phyloP scores from a whole-genome alignment of 2,888 invertebrate species.

The Dicyrtoma fusca region DNA sequence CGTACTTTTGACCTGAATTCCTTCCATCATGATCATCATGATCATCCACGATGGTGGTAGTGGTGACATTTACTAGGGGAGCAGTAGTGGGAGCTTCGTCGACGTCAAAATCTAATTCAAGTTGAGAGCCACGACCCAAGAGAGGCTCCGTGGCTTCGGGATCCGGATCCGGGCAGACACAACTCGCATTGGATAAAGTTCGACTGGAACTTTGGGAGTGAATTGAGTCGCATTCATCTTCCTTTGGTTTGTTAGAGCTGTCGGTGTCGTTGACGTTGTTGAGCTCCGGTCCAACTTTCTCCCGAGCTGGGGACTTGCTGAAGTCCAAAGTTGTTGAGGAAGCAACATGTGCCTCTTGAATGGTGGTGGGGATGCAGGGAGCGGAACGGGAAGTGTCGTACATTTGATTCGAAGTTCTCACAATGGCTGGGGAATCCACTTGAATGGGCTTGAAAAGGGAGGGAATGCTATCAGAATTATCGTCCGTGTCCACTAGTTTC shows the following conservation, averaged over 20 bases:
- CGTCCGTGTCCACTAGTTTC: conserved; percentile 14
- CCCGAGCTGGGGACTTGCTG: background rate
- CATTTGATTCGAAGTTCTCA: conserved; percentile 8
- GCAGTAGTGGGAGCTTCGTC: background rate
- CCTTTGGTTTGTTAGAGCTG: conserved; percentile 17
- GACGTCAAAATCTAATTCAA: conserved; percentile 16
- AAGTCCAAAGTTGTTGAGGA: conserved; percentile 25
- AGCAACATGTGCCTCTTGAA: conserved; percentile 26
- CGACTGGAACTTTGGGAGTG: conserved; percentile 51
- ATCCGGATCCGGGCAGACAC: conserved; percentile 41
- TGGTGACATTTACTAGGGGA: too few species aligned
- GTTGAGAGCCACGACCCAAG: conserved; percentile 36
- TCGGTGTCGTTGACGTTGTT: too few species aligned
- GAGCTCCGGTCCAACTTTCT: too few species aligned
- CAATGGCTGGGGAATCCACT: conserved; percentile 52
- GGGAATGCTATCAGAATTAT: conserved; percentile 45
- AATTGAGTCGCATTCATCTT: conserved; percentile 43
- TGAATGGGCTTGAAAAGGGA: conserved; percentile 53
- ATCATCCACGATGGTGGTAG: too few species aligned
- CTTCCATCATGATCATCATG: background rate
- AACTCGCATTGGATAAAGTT: conserved; percentile 47
- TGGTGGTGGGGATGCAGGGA: background rate
- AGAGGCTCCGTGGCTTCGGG: conserved; percentile 53
- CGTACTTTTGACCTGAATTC: conserved; percentile 3
- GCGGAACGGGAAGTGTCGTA: background rate